Evolutionary conservation across 2,888 invertebrate species (phyloP).

Genomic region (Dryadula phaetusa): DNA sequence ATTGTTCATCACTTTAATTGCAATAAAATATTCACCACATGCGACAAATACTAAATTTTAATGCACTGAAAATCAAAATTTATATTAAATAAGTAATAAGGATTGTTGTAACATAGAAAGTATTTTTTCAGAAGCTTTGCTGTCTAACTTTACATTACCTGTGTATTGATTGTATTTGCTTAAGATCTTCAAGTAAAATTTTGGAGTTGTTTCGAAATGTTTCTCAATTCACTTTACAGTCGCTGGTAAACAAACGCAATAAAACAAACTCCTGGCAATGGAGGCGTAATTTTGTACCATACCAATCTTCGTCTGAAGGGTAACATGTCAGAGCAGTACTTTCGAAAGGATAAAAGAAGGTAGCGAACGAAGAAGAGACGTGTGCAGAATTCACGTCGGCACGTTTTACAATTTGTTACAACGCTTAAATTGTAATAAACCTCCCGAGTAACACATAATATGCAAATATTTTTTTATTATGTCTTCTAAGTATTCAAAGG

Average conservation of each 20-base stretch:
- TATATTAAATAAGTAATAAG: too few species aligned
- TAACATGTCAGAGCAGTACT: constrained; percentile 63
- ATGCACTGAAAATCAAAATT: too few species aligned
- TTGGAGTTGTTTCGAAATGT: constrained; percentile 30
- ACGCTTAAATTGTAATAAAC: constrained; percentile 82
- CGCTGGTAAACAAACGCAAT: constrained; percentile 45
- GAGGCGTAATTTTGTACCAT: constrained; percentile 45
- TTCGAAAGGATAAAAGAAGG: constrained; percentile 66
- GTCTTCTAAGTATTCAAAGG: constrained; percentile 31
- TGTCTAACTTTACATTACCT: neutral
- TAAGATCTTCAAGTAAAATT: constrained; percentile 33
- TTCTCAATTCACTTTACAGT: constrained; percentile 36
- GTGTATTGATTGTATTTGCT: constrained; percentile 6
- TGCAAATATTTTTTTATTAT: constrained; percentile 52
- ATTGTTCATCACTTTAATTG: too few species aligned
- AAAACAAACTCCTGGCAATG: constrained; percentile 46
- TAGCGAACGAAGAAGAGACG: constrained; percentile 73
- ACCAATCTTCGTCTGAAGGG: constrained; percentile 48
- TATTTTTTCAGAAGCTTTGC: neutral
- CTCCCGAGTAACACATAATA: constrained; percentile 71
- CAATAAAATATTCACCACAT: too few species aligned
- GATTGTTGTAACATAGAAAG: too few species aligned
- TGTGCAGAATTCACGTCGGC: constrained; percentile 74
- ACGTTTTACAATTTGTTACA: constrained; percentile 81
- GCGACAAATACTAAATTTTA: too few species aligned